A percentile compares a stretch with the other conserved stretches of the same genome.
Conservation (phyloP, 2,113 vertebrate genomes). For the Xenus cinereus region DNA sequence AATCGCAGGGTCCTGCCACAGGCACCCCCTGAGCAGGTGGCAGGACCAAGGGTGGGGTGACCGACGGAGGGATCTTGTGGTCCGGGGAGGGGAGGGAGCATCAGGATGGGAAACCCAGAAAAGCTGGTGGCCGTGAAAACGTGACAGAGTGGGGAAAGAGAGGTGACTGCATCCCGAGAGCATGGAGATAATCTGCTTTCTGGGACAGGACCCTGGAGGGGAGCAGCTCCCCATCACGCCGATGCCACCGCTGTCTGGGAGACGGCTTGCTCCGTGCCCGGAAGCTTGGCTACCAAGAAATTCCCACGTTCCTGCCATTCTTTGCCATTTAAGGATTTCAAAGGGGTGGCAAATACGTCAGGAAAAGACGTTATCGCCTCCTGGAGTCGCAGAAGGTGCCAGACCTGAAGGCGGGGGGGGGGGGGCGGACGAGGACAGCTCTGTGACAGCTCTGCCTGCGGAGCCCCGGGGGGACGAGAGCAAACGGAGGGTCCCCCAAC, state of each 20-base stretch:
- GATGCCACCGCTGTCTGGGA: not conserved
- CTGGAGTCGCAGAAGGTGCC: not conserved
- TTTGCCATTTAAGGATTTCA: constrained; percentile 9
- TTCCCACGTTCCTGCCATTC: not conserved
- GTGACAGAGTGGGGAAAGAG: not conserved
- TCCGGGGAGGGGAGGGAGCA: not conserved
- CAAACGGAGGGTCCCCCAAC: not conserved
- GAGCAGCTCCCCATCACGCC: not conserved
- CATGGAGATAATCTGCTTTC: not conserved
- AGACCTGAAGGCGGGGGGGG: not conserved
- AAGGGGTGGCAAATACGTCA: accelerated
- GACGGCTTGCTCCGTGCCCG: accelerated
- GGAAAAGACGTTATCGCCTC: not conserved
- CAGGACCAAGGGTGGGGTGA: not conserved
- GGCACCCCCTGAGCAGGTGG: not conserved
- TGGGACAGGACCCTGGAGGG: not conserved
- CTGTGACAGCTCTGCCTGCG: not conserved
- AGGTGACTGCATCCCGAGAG: not conserved
- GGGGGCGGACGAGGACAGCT: too few species aligned
- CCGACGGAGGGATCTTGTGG: accelerated
- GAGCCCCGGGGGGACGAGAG: not conserved
- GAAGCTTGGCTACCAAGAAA: not conserved
- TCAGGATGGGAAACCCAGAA: accelerated
- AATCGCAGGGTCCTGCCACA: accelerated
- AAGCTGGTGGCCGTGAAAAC: not conserved